Conservation (phyloP, 2,113 vertebrate species). For the Progne subis region DNA sequence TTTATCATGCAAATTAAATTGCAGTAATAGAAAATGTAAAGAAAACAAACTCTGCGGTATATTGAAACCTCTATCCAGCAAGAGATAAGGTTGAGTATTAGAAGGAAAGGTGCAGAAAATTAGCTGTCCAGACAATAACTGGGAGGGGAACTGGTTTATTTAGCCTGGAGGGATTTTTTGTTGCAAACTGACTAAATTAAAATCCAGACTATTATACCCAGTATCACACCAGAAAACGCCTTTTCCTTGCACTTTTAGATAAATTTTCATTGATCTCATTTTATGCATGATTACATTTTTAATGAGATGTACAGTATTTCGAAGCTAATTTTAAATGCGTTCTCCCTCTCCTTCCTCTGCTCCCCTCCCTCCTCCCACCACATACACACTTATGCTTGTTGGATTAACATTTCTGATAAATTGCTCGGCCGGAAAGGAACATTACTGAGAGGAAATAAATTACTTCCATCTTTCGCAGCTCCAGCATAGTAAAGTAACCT, state of each 20-base stretch:
- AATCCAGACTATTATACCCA: conserved; percentile 91
- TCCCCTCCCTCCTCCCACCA: conserved; percentile 27
- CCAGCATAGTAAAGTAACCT: conserved; percentile 64
- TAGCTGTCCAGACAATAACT: conserved; percentile 85
- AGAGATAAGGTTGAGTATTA: conserved; percentile 84
- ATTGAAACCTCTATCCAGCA: conserved; percentile 76
- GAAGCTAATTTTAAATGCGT: conserved; percentile 86
- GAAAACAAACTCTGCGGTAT: conserved; percentile 83
- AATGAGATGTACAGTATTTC: conserved; percentile 93
- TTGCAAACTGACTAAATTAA: conserved; percentile 92
- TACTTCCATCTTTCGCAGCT: conserved; percentile 70
- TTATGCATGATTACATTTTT: conserved; percentile 96
- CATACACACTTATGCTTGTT: conserved; percentile 65
- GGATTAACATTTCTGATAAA: conserved; percentile 87
- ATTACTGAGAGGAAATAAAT: conserved; percentile 80
- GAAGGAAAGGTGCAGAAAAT: conserved; percentile 83
- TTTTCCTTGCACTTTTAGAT: conserved; percentile 88
- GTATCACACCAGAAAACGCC: conserved; percentile 86
- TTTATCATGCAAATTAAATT: conserved; percentile 87
- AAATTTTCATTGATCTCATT: conserved; percentile 95
- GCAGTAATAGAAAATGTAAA: conserved; percentile 82
- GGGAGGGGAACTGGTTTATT: conserved; percentile 84
- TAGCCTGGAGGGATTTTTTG: conserved; percentile 85
- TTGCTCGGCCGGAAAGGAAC: conserved; percentile 79
- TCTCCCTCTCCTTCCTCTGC: conserved; percentile 65